Evolutionary conservation across 2,888 invertebrate genomes (phyloP).

Genomic region (Tuberolachnus salignus): DNA sequence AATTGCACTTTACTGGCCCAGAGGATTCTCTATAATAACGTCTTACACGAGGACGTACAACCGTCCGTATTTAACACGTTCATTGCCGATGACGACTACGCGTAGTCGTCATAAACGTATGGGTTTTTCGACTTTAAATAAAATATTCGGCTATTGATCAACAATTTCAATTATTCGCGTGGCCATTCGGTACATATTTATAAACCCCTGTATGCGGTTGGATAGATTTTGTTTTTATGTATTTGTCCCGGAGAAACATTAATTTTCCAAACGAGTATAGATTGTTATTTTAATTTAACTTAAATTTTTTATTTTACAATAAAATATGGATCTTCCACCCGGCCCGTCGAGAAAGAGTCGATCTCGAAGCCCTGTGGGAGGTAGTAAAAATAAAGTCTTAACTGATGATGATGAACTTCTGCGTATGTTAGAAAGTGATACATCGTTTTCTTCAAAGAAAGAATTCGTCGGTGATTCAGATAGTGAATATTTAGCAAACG

Average conservation of each 20-base stretch:
- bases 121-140: neutral
- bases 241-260: neutral
- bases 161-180: constrained; percentile 2
- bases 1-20: no score
- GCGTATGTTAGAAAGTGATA: constrained; percentile 3
- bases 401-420: neutral
- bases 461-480: constrained; percentile 3
- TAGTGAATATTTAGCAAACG: constrained; percentile 3
- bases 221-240: neutral
- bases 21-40: no score
- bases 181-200: neutral
- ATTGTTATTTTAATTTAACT: neutral
- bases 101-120: neutral
- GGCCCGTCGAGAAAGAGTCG: neutral
- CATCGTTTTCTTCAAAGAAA: neutral
- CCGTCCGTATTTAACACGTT: constrained; percentile 13
- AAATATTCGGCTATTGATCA: constrained; percentile 1
- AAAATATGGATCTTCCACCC: constrained; percentile 1
- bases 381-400: neutral
- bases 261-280: neutral
- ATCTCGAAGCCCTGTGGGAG: neutral
- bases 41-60: no score
- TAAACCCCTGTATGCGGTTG: neutral
- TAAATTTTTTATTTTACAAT: neutral
- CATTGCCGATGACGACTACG: neutral